Evolutionary conservation across 2,888 invertebrate genomes (phyloP).

Genomic region (Fissipunctia ypsillon): DNA sequence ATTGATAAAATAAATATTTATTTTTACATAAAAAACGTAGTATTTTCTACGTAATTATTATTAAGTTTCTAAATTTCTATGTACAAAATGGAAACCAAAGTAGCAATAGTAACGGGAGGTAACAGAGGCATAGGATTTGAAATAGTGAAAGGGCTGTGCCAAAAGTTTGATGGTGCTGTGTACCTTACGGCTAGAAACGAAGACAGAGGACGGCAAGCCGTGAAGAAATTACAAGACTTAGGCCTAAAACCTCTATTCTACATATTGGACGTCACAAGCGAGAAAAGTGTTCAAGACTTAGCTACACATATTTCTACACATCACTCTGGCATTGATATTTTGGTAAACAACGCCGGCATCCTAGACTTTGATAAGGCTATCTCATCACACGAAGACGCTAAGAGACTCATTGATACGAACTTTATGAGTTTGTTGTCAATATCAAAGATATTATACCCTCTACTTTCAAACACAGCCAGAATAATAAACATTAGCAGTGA

Average conservation of each 20-base stretch:
- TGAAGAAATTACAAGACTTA: constrained; percentile 90
- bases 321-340: constrained; percentile 93
- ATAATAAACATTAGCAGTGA: constrained; percentile 94
- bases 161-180: constrained; percentile 93
- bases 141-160: constrained; percentile 91
- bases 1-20: constrained; percentile 75
- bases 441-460: constrained; percentile 93
- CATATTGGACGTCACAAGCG: constrained; percentile 92
- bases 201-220: constrained; percentile 91
- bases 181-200: constrained; percentile 93
- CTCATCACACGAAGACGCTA: constrained; percentile 92
- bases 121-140: constrained; percentile 88
- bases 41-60: constrained; percentile 77
- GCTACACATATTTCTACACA: constrained; percentile 90
- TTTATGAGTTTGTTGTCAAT: constrained; percentile 92
- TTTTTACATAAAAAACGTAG: constrained; percentile 77
- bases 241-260: constrained; percentile 92
- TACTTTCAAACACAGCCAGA: constrained; percentile 92
- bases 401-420: constrained; percentile 93
- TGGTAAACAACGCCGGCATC: constrained; percentile 95
- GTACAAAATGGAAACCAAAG: constrained; percentile 89
- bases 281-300: constrained; percentile 91
- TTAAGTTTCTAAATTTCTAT: constrained; percentile 77
- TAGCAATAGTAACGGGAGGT: constrained; percentile 87
- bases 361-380: constrained; percentile 92